Evolutionary conservation across 1,140 invertebrate species (phyloP).

Genomic region (Rhynchophorus ferrugineus): DNA sequence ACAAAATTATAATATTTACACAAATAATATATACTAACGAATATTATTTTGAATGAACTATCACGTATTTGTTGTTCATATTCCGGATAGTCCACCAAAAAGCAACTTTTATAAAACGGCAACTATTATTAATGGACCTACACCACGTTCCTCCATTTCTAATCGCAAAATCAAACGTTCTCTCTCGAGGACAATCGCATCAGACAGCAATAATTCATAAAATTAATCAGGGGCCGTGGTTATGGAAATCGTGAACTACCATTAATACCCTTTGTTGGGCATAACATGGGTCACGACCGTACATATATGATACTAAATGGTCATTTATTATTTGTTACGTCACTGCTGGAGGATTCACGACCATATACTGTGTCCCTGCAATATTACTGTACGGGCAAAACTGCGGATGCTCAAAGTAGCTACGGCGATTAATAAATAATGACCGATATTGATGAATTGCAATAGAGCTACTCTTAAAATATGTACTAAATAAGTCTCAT

Average conservation of each 20-base stretch:
- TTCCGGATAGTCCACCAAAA: neutral
- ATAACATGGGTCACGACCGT: constrained; percentile 12
- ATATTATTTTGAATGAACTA: no score
- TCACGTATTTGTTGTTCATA: neutral
- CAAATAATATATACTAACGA: no score
- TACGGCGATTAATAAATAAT: no score
- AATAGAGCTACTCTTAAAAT: no score
- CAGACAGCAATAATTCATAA: constrained; percentile 17
- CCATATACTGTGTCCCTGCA: neutral
- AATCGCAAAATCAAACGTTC: neutral
- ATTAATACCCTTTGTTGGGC: constrained; percentile 14
- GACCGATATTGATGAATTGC: no score
- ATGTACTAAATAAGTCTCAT: no score
- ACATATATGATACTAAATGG: constrained; percentile 15
- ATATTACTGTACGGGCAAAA: no score
- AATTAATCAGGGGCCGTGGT: constrained; percentile 13
- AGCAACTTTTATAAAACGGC: neutral
- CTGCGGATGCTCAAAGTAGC: no score
- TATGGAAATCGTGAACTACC: constrained; percentile 11
- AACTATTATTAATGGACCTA: neutral
- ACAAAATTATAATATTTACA: no score
- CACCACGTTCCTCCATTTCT: neutral
- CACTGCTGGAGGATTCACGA: neutral
- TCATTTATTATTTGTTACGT: constrained; percentile 11
- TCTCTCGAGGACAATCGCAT: neutral